Evolutionary conservation across 2,113 vertebrate species (phyloP).

Genomic region (Ardeotis arabs): DNA sequence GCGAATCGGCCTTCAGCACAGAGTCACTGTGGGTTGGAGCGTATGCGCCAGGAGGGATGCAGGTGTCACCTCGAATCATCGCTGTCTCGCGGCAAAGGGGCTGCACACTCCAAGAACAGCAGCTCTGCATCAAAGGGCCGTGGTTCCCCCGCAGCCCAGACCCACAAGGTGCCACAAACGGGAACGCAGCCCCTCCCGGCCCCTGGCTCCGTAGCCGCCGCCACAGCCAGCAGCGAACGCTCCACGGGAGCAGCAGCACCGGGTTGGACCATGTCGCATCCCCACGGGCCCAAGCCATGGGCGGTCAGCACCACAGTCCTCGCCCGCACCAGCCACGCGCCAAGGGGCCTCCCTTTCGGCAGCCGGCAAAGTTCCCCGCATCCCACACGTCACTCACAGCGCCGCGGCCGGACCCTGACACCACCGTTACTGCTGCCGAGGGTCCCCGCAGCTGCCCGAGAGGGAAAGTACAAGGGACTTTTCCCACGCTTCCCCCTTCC

Average conservation of each 20-base stretch:
- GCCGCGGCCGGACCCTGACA: neutral
- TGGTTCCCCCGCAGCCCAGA: neutral
- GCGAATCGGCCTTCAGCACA: neutral
- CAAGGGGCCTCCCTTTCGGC: neutral
- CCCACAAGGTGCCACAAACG: no score
- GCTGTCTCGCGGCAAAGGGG: neutral
- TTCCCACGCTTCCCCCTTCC: neutral
- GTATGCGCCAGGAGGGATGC: neutral
- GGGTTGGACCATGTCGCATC: accelerated
- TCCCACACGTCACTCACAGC: neutral
- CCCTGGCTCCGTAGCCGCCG: neutral
- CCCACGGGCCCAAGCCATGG: accelerated
- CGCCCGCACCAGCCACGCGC: accelerated
- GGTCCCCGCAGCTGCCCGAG: neutral
- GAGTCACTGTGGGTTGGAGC: neutral
- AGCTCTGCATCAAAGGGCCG: neutral
- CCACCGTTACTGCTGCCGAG: neutral
- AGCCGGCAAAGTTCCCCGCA: neutral
- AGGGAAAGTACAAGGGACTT: neutral
- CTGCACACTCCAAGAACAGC: neutral
- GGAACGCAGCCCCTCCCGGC: neutral
- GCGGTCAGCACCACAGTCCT: accelerated
- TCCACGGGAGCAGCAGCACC: accelerated
- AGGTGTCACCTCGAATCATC: neutral
- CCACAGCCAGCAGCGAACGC: neutral